Base-by-base conservation (phyloP, 2,113 vertebrate species). In the Cottus gobio region DNA sequence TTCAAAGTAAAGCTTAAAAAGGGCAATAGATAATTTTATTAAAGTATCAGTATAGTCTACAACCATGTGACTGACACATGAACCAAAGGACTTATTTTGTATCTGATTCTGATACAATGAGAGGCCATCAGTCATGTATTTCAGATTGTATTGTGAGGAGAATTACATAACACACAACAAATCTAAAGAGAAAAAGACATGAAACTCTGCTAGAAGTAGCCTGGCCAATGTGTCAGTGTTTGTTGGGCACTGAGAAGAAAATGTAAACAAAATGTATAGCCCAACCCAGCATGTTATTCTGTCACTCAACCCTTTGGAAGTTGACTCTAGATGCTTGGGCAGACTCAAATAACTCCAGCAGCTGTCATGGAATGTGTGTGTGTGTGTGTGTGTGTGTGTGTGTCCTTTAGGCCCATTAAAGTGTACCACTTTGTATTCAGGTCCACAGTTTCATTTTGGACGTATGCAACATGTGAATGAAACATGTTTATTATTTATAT, bases 331-430 rank as follows among this genome's bases (percentile, higher is more conserved):
- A n/a, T n/a, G n/a, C n/a, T n/a, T n/a, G n/a, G n/a, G n/a, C n/a
- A n/a, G 15, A 67, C 90, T 84, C 62, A 83, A 90, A 92, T 90
- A 92, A 90, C 82, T 66, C 70, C 2, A 64, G 44, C 88, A 87
- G 88, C 89, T 90, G 91, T 60, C 74, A 76, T 57, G 31, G 67
- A 20, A 68, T 22, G 12, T 48, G 73, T 24, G 30, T 50, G 56
- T 61, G 50, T 46, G 15, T 44, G 26, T 50, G 54, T 50, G 31
- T 65, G 34, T 42, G 36, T 13, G 15, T 3, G 26, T 52, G 37
- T 26, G 3, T 71, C 22, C 1, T 3, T 66, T 36, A 37, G 22
- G 20, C 20, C 18, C 6, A n/a, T 46, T 70, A 39, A 70, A 12
- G 12, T 18, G 4, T 34, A 36, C 9, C n/a, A 54, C 31, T 5